These are phyloP conservation scores for Apaloderma vittatum DNA, from an alignment of 2,113 vertebrate genomes.

Conservation along the genomic window DNA sequence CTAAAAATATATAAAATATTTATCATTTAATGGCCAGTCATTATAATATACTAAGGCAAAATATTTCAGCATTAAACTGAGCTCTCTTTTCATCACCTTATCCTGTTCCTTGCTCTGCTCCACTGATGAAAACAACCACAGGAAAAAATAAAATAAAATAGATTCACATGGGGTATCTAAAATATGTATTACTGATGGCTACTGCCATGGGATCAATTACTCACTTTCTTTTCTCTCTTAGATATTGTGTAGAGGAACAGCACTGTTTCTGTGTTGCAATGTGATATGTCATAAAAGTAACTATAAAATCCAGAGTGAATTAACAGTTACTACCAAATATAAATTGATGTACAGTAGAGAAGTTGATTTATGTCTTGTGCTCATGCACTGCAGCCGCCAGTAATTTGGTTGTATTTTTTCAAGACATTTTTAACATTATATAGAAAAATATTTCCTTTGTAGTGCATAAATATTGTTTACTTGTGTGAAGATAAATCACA, in stretches of 20 bases:
- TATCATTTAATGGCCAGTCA: not conserved
- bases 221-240: slow-evolving; percentile 12
- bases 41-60: not conserved
- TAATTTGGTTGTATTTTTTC: slow-evolving; percentile 27
- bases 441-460: not conserved
- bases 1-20: not conserved
- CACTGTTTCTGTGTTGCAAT: not conserved
- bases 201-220: not conserved
- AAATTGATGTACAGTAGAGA: slow-evolving; percentile 8
- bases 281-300: not conserved
- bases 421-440: not conserved
- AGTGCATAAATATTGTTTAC: not conserved
- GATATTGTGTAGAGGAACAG: not conserved
- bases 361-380: slow-evolving; percentile 15
- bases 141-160: not conserved
- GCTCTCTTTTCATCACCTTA: not conserved
- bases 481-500: not conserved
- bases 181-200: slow-evolving; percentile 4
- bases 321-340: slow-evolving; percentile 22
- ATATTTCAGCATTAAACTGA: not conserved
- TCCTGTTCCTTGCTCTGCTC: not conserved
- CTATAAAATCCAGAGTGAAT: slow-evolving; percentile 40
- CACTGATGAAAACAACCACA: not conserved
- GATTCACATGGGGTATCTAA: not conserved
- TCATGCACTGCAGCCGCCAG: not conserved